A percentile compares a stretch with the other conserved stretches of the same genome.
Conservation (phyloP, 2,113 vertebrate species). For the Onychostruthus taczanowskii region DNA sequence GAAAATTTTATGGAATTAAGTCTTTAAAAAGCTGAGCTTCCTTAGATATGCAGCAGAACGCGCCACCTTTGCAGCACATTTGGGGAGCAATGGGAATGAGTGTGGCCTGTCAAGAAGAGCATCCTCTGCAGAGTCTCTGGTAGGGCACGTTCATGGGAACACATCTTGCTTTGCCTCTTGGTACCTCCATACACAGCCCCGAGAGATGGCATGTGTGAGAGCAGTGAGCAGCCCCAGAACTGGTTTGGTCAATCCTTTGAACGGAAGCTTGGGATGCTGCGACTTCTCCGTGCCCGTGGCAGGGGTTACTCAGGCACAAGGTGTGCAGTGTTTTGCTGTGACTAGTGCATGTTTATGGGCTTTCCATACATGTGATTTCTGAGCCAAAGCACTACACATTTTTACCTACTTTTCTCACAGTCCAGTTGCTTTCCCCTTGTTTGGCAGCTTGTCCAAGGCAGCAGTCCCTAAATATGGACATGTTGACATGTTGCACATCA, state of each 20-base stretch:
- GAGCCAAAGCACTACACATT: background rate
- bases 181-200: background rate
- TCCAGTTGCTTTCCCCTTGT: background rate
- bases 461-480: conserved; percentile 14
- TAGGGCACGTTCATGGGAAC: background rate
- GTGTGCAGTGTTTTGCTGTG: background rate
- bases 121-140: background rate
- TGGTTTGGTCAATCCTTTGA: background rate
- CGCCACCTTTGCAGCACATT: background rate
- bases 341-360: background rate
- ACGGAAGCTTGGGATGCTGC: background rate
- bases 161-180: background rate
- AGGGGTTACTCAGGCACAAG: background rate
- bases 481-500: conserved; percentile 22
- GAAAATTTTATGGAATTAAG: background rate
- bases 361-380: background rate
- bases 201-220: background rate
- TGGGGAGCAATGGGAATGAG: background rate
- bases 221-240: background rate
- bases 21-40: background rate
- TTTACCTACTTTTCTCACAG: background rate
- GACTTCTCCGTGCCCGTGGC: background rate
- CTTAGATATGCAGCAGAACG: accelerated
- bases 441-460: background rate
- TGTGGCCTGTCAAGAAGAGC: background rate